Percentiles rank a stretch among this genome's conserved stretches.
Evolutionary conservation across 2,888 invertebrate species (phyloP).

Genomic region (Pseudoips prasinana): DNA sequence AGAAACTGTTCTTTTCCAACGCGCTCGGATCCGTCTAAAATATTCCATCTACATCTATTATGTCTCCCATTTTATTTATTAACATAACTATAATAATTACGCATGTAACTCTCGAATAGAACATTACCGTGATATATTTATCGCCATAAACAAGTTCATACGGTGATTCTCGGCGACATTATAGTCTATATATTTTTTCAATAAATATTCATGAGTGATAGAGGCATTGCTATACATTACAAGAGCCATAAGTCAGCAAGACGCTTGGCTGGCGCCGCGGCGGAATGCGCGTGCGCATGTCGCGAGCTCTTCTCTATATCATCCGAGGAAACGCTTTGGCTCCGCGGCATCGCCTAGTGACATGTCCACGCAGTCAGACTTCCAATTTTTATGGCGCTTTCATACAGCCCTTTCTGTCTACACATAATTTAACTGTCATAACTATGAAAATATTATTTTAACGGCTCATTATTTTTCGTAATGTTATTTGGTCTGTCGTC

Average conservation of each 20-base stretch:
- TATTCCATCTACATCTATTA: too few relatives aligned
- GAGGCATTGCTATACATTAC: constrained; percentile 75
- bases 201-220: constrained; percentile 81
- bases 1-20: too few relatives aligned
- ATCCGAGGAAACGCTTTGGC: constrained; percentile 37
- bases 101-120: constrained; percentile 50
- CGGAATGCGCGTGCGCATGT: constrained; percentile 30
- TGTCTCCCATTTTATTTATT: constrained; percentile 56
- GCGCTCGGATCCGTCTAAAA: too few relatives aligned
- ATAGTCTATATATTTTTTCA: constrained; percentile 61
- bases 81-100: constrained; percentile 62
- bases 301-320: constrained; percentile 43
- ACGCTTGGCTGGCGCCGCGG: constrained; percentile 53
- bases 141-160: constrained; percentile 57
- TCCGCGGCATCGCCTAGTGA: constrained; percentile 48
- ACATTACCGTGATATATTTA: constrained; percentile 68
- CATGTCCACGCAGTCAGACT: constrained; percentile 65
- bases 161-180: constrained; percentile 53
- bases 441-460: constrained; percentile 57
- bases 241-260: constrained; percentile 74
- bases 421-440: constrained; percentile 64
- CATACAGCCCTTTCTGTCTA: constrained; percentile 57
- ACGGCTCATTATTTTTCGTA: constrained; percentile 30
- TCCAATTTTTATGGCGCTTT: constrained; percentile 69
- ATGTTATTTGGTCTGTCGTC: constrained; percentile 21